A percentile compares a stretch with the other conserved stretches of the same genome.
Conservation (phyloP, 2,888 invertebrate species). For the Caenorhabditis wallacei region DNA sequence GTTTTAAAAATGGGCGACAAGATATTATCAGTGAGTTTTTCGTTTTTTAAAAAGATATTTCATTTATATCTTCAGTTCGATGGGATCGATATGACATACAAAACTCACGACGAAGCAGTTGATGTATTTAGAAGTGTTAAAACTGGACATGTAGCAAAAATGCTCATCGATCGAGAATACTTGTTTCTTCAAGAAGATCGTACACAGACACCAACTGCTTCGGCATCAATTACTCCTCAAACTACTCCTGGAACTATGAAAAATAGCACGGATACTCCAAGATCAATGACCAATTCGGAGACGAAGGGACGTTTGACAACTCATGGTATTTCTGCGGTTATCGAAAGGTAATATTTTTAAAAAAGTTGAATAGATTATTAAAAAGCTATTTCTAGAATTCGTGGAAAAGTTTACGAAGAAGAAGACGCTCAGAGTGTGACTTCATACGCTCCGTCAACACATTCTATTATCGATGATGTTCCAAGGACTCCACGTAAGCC, state of each 20-base stretch:
- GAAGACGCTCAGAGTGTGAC: slow-evolving; percentile 66
- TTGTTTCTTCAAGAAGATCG: slow-evolving; percentile 42
- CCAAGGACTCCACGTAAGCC: slow-evolving; percentile 74
- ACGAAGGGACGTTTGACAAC: slow-evolving; percentile 49
- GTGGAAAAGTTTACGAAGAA: slow-evolving; percentile 54
- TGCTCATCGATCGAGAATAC: slow-evolving; percentile 64
- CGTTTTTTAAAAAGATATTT: neutral
- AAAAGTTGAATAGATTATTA: neutral
- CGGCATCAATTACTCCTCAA: slow-evolving; percentile 3
- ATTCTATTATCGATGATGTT: slow-evolving; percentile 73
- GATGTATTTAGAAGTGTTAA: slow-evolving; percentile 68
- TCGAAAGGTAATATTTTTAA: slow-evolving; percentile 42
- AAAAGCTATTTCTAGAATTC: slow-evolving; percentile 39
- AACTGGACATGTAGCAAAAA: slow-evolving; percentile 55
- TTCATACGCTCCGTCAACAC: slow-evolving; percentile 68
- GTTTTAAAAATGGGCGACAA: slow-evolving; percentile 83
- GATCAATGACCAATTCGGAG: slow-evolving; percentile 36
- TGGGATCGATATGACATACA: slow-evolving; percentile 68
- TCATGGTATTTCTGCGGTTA: slow-evolving; percentile 55
- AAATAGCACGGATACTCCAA: slow-evolving; percentile 20
- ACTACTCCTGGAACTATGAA: slow-evolving; percentile 16
- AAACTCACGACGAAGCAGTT: slow-evolving; percentile 77
- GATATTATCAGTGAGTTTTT: slow-evolving; percentile 66
- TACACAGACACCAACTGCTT: slow-evolving; percentile 41
- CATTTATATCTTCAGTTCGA: slow-evolving; percentile 69